Base-by-base conservation (phyloP, 1,140 invertebrate genomes). In the Pachypeltis micranthus region DNA sequence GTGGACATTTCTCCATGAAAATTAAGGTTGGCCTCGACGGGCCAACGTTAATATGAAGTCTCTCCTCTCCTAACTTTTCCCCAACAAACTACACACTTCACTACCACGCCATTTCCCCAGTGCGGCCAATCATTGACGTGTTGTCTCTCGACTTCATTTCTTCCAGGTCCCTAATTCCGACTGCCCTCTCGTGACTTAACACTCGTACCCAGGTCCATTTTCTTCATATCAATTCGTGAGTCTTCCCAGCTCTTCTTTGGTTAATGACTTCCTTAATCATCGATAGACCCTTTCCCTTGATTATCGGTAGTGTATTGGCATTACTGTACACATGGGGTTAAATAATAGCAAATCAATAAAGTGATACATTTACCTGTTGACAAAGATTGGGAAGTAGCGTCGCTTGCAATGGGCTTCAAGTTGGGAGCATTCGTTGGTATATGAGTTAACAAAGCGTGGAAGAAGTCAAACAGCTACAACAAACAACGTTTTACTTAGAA, bases 391-490 rank as follows among this genome's bases (percentile, higher is more conserved):
- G 80, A 81, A 1, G 80, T 80, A 25, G 77, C 74, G 65, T 77
- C 78, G 34, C 65, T 66, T 2, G 28, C 34, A 4, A 65, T 54
- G 2, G 65, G 57, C 31, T 64, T 66, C 7, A 29, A 34, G 12
- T 21, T 24, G 12, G 60, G 2, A n/a, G 34, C 75, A 74, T 23
- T 70, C 61, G 63, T 77, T 75, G 83, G 83, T 77, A 89, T 86
- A 73, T 88, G 85, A 63, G 83, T 86, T 58, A 90, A 78, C 59
- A 94, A 82, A 59, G 90, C 88, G 75, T 90, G 91, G 80, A 93
- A 94, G 75, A 93, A 93, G 73, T 93, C 91, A 76, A 92, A 92
- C 24, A 94, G 75, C 90, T 93, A 78, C 60, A 83, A 83, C 65
- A 75, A 70, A 74, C 2, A 47, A n/a, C n/a, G n/a, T n/a, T n/a